Conservation (phyloP, 64 coral and sea anemone species). For the Exaiptasia diaphana region DNA sequence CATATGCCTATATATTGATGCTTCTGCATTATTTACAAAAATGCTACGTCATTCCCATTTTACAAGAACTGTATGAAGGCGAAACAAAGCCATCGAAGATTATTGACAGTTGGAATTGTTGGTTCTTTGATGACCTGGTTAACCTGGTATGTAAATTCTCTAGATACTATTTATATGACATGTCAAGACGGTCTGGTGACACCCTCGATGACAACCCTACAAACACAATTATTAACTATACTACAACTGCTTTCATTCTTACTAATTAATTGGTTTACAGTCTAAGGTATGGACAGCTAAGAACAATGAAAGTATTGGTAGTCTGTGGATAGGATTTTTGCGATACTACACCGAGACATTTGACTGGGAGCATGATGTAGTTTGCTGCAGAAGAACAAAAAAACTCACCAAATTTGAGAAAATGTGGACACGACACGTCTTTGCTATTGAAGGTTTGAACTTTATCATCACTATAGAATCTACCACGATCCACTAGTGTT, state of each 20-base stretch:
- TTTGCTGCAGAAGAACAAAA: slow-evolving; percentile 77
- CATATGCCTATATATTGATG: slow-evolving; percentile 94
- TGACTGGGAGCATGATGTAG: slow-evolving; percentile 86
- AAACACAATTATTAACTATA: too few species aligned
- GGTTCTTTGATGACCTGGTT: slow-evolving; percentile 70
- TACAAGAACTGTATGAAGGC: slow-evolving; percentile 68
- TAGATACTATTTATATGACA: too few species aligned
- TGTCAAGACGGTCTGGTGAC: too few species aligned
- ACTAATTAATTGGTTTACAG: too few species aligned
- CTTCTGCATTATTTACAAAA: slow-evolving; percentile 87
- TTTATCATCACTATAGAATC: background rate
- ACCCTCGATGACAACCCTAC: too few species aligned
- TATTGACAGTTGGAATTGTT: slow-evolving; percentile 91
- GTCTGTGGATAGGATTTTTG: slow-evolving; percentile 82
- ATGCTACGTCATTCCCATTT: slow-evolving; percentile 69
- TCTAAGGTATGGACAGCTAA: slow-evolving; percentile 33
- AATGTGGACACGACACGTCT: slow-evolving; percentile 79
- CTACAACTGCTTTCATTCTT: too few species aligned
- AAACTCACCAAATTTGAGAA: slow-evolving; percentile 92
- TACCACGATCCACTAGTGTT: too few species aligned
- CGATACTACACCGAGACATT: slow-evolving; percentile 81
- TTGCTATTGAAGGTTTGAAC: slow-evolving; percentile 83
- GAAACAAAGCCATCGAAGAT: slow-evolving; percentile 54
- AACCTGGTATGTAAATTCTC: slow-evolving; percentile 69
- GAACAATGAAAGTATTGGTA: slow-evolving; percentile 54